Evolutionary conservation across 2,113 vertebrate genomes (phyloP).

Genomic region (Castor canadensis): DNA sequence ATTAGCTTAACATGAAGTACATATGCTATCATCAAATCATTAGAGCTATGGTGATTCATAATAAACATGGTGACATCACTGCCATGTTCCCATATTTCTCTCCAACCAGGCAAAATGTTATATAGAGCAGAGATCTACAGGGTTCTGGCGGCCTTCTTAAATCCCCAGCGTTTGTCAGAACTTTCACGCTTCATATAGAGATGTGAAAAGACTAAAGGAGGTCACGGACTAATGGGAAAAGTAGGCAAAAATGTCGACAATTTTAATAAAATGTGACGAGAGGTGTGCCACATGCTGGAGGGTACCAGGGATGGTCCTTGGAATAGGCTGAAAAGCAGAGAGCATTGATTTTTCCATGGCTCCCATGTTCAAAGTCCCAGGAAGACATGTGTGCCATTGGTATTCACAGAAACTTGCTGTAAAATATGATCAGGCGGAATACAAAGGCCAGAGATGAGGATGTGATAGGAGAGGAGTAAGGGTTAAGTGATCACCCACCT

Average conservation of each 20-base stretch:
- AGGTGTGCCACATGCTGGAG: not conserved
- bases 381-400: not conserved
- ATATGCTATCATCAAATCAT: not conserved
- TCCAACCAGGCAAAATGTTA: not conserved
- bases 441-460: too few species aligned
- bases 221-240: not conserved
- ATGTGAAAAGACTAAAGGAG: not conserved
- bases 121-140: not conserved
- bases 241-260: not conserved
- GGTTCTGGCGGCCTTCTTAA: not conserved
- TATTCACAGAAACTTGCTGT: fast-evolving
- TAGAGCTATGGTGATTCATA: not conserved
- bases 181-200: not conserved
- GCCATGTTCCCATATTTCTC: not conserved
- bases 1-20: not conserved
- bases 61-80: not conserved
- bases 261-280: not conserved
- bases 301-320: fast-evolving
- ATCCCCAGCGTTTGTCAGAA: not conserved
- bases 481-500: not conserved
- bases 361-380: not conserved
- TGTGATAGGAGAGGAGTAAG: fast-evolving
- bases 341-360: fast-evolving
- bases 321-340: not conserved
- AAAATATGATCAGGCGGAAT: not conserved